Evolutionary conservation across 2,113 vertebrate species (phyloP).

Genomic region (Corvus moneduloides): DNA sequence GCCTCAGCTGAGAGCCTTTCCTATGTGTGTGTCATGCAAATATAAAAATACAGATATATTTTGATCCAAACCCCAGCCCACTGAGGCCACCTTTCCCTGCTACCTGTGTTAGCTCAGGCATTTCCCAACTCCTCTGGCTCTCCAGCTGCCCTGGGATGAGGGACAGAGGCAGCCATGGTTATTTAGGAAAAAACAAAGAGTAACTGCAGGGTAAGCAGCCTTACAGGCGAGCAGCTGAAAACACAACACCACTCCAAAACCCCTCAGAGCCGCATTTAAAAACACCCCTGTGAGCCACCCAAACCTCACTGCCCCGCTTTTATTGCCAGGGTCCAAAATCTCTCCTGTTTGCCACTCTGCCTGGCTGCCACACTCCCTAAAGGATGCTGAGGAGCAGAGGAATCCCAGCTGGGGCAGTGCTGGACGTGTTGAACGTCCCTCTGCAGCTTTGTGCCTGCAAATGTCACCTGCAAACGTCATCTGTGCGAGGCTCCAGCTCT

Average conservation of each 20-base stretch:
- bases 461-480: not conserved
- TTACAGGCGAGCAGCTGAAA: not conserved
- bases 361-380: not conserved
- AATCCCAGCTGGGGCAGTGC: not conserved
- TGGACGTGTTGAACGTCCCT: rapidly evolving
- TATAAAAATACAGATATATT: not conserved
- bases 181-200: not conserved
- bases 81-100: rapidly evolving
- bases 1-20: not conserved
- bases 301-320: not conserved
- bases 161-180: not conserved
- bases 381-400: not conserved
- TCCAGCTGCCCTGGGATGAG: not conserved
- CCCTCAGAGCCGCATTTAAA: not conserved
- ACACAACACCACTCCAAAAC: not conserved
- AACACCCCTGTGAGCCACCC: no score
- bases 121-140: not conserved
- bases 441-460: not conserved
- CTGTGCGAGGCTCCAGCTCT: not conserved
- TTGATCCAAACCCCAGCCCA: not conserved
- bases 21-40: not conserved
- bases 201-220: not conserved
- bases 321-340: not conserved
- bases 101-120: not conserved
- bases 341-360: not conserved